Evolutionary conservation across 2,888 invertebrate genomes (phyloP).

Genomic region (Eudemis profundana): DNA sequence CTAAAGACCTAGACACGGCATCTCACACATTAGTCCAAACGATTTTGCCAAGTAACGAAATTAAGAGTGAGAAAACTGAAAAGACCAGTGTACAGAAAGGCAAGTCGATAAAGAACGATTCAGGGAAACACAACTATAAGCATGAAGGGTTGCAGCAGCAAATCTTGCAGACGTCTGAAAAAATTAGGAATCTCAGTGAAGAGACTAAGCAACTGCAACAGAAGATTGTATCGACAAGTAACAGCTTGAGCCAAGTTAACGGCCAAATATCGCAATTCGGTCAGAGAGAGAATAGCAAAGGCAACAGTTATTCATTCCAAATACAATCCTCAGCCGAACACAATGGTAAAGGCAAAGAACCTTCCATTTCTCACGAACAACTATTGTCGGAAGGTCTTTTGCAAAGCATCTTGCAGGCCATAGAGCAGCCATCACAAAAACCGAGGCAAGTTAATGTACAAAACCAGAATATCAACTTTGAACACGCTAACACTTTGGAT

Average conservation of each 20-base stretch:
- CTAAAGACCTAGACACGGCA: slow-evolving; percentile 65
- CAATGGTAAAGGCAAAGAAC: slow-evolving; percentile 73
- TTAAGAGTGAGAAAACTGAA: slow-evolving; percentile 60
- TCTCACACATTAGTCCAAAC: slow-evolving; percentile 71
- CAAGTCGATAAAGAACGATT: slow-evolving; percentile 65
- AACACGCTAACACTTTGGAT: slow-evolving; percentile 47
- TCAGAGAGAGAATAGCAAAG: slow-evolving; percentile 76
- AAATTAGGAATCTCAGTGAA: slow-evolving; percentile 71
- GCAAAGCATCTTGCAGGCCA: slow-evolving; percentile 92
- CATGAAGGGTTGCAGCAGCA: slow-evolving; percentile 67
- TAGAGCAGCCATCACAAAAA: slow-evolving; percentile 87
- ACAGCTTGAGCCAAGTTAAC: slow-evolving; percentile 61
- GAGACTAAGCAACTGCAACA: slow-evolving; percentile 75
- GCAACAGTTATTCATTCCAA: slow-evolving; percentile 90
- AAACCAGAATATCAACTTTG: slow-evolving; percentile 56
- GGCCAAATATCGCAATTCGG: slow-evolving; percentile 52
- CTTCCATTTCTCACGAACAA: slow-evolving; percentile 88
- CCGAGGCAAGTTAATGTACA: slow-evolving; percentile 39
- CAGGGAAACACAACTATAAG: slow-evolving; percentile 61
- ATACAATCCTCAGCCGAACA: slow-evolving; percentile 88
- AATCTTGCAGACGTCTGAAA: slow-evolving; percentile 75
- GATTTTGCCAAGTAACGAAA: slow-evolving; percentile 60
- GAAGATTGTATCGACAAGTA: slow-evolving; percentile 66
- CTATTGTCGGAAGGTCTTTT: slow-evolving; percentile 91
- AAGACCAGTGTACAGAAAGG: slow-evolving; percentile 61